phyloP scores from a whole-genome alignment of 2,113 vertebrate species.

The Neolamprologus devosi region DNA sequence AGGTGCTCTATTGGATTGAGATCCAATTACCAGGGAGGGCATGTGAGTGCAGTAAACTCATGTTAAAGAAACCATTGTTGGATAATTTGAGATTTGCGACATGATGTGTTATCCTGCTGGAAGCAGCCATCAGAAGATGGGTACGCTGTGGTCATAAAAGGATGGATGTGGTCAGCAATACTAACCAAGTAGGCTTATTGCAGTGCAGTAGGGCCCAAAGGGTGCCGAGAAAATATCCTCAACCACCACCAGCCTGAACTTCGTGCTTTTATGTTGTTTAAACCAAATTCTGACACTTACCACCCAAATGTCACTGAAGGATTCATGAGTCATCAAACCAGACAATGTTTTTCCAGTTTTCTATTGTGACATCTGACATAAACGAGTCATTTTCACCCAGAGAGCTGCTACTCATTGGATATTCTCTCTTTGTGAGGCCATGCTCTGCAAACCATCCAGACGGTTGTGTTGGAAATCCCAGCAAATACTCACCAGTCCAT shows the following conservation, averaged over 20 bases:
- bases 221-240: not conserved
- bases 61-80: not conserved
- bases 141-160: not conserved
- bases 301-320: not conserved
- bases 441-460: not conserved
- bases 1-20: not conserved
- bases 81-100: rapidly evolving
- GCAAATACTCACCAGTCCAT: not conserved
- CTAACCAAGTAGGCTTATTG: not conserved
- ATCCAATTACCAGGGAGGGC: not conserved
- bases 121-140: not conserved
- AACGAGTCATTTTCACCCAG: not conserved
- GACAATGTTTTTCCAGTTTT: not conserved
- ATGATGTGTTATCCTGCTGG: not conserved
- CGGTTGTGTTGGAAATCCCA: not conserved
- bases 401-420: not conserved
- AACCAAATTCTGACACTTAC: not conserved
- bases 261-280: not conserved
- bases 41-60: not conserved
- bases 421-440: not conserved
- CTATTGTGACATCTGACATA: not conserved
- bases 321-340: not conserved
- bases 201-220: not conserved
- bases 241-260: not conserved
- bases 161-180: not conserved